Conservation (phyloP, 2,113 vertebrate species). For the Pedionomus torquatus region DNA sequence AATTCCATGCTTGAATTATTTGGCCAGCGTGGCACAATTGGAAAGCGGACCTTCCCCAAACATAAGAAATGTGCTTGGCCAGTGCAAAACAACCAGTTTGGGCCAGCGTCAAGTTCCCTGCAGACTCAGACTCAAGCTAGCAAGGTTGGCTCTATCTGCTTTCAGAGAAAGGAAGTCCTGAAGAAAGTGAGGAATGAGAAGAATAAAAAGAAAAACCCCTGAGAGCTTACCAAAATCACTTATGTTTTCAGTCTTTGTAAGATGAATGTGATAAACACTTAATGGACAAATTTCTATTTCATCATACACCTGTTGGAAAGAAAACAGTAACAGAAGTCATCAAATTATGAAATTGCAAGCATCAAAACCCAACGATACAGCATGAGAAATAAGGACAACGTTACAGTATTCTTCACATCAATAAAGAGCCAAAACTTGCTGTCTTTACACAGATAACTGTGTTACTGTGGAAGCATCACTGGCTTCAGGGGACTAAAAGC, state of each 20-base stretch:
- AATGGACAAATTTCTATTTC: slow-evolving; percentile 87
- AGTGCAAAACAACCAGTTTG: not conserved
- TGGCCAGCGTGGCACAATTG: not conserved
- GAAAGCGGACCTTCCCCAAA: not conserved
- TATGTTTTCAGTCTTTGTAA: slow-evolving; percentile 78
- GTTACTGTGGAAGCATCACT: not conserved
- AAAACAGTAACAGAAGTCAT: not conserved
- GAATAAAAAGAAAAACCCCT: not conserved
- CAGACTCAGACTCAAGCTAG: not conserved
- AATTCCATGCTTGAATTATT: not conserved
- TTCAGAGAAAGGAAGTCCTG: not conserved
- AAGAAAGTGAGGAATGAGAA: not conserved
- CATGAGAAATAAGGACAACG: not conserved
- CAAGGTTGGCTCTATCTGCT: not conserved
- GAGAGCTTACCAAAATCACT: slow-evolving; percentile 86
- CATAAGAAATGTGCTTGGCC: not conserved
- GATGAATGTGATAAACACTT: slow-evolving; percentile 79
- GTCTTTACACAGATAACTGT: not conserved
- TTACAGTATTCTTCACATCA: not conserved
- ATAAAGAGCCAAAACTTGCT: not conserved
- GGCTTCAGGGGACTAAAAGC: not conserved
- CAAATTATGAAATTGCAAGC: not conserved
- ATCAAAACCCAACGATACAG: not conserved
- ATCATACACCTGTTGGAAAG: slow-evolving; percentile 79
- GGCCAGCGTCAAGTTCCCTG: rapidly evolving